Conservation (phyloP, 2,113 vertebrate genomes). For the Microcebus lehilahytsara region DNA sequence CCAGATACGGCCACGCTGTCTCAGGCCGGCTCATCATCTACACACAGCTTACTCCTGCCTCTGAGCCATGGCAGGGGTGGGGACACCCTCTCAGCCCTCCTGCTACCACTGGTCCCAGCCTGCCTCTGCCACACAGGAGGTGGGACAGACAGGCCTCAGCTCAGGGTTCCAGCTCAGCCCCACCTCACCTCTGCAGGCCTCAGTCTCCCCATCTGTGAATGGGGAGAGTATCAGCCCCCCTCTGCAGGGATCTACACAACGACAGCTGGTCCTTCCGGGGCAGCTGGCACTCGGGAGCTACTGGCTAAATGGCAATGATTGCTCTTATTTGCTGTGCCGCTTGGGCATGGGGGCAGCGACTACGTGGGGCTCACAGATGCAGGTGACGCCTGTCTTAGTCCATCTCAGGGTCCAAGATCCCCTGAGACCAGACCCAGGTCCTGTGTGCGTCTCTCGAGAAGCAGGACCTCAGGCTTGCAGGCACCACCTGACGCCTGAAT, state of each 20-base stretch:
- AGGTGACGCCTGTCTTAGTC: neutral
- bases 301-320: neutral
- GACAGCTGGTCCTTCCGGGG: accelerated
- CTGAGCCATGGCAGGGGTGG: neutral
- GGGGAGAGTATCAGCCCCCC: neutral
- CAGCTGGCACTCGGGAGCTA: accelerated
- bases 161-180: neutral
- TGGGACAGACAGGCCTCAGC: neutral
- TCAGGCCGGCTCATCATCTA: slow-evolving; percentile 69
- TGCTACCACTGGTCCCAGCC: neutral
- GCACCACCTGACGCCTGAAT: accelerated
- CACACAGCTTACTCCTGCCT: slow-evolving; percentile 88
- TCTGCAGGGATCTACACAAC: accelerated
- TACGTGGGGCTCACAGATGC: neutral
- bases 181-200: accelerated
- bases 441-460: neutral
- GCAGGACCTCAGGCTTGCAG: neutral
- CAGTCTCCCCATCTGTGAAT: neutral
- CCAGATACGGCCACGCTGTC: slow-evolving; percentile 68
- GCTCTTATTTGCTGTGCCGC: neutral
- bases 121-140: neutral
- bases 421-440: neutral
- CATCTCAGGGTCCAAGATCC: neutral
- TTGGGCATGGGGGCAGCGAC: accelerated
- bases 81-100: neutral